These are phyloP conservation scores for Himalopsyche phryganea DNA, from an alignment of 1,140 invertebrate genomes.

Conservation along the genomic window DNA sequence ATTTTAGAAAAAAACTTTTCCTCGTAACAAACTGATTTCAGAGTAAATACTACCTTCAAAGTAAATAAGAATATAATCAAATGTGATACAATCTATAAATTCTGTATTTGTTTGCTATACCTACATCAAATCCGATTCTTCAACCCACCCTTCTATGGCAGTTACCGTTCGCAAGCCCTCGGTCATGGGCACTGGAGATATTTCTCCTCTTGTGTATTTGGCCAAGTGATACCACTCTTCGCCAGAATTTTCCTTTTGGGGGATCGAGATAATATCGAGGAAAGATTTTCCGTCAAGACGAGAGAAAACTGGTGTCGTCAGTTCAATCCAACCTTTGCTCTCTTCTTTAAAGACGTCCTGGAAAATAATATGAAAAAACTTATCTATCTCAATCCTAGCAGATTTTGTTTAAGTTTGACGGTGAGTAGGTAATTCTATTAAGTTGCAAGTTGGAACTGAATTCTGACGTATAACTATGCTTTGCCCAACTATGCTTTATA, in stretches of 20 bases:
- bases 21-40: too few relatives aligned
- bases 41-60: too few relatives aligned
- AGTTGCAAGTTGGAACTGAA: too few relatives aligned
- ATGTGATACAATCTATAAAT: too few relatives aligned
- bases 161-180: constrained; percentile 46
- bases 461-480: too few relatives aligned
- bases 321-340: constrained; percentile 47
- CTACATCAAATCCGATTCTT: constrained; percentile 44
- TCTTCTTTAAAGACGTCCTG: constrained; percentile 30
- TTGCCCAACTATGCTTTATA: too few relatives aligned
- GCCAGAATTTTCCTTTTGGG: constrained; percentile 36
- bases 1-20: too few relatives aligned
- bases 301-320: constrained; percentile 41
- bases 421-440: too few relatives aligned
- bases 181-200: constrained; percentile 35
- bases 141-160: constrained; percentile 46
- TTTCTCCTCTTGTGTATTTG: constrained; percentile 41
- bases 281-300: constrained; percentile 35
- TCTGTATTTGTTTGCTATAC: constrained; percentile 10
- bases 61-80: too few relatives aligned
- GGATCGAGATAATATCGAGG: constrained; percentile 41
- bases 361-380: too few relatives aligned
- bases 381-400: too few relatives aligned
- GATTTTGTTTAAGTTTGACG: too few relatives aligned
- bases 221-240: constrained; percentile 45